Evolutionary conservation across 2,888 invertebrate species (phyloP).

Genomic region (Smittia aterrima): DNA sequence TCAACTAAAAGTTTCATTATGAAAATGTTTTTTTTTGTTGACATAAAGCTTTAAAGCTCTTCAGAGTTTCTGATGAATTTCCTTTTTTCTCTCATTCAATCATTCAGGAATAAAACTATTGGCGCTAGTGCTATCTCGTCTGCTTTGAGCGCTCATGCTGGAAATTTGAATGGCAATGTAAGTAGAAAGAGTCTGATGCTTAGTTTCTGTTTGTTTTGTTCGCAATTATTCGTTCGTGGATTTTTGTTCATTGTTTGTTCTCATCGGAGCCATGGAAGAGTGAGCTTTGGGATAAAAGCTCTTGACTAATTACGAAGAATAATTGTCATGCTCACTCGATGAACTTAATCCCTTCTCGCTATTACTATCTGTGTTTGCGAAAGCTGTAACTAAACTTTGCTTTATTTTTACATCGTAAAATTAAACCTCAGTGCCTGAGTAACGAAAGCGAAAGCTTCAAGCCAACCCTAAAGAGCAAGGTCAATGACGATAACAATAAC

Average conservation of each 20-base stretch:
- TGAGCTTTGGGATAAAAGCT: background rate
- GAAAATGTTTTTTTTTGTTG: background rate
- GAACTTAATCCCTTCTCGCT: background rate
- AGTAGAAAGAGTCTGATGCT: too few relatives aligned
- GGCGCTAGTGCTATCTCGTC: slow-evolving; percentile 74
- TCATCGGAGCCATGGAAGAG: background rate
- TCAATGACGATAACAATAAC: slow-evolving; percentile 29
- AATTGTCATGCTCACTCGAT: too few relatives aligned
- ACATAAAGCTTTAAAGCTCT: background rate
- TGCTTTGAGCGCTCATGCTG: slow-evolving; percentile 60
- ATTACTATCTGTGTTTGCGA: background rate
- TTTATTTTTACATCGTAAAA: background rate
- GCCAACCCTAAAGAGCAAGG: background rate
- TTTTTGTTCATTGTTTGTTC: background rate
- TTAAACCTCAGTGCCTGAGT: background rate
- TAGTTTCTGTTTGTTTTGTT: background rate
- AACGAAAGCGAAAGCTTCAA: slow-evolving; percentile 9
- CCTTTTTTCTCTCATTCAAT: slow-evolving; percentile 41
- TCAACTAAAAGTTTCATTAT: too few relatives aligned
- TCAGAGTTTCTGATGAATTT: background rate
- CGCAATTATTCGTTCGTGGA: background rate
- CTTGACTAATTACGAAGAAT: background rate
- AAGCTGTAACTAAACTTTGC: background rate
- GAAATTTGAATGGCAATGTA: slow-evolving; percentile 43
- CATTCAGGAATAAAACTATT: slow-evolving; percentile 57